A percentile compares a stretch with the other conserved stretches of the same genome.
Evolutionary conservation across 2,797 vertebrate species (phyloP).

Genomic region (Bucorvus abyssinicus): DNA sequence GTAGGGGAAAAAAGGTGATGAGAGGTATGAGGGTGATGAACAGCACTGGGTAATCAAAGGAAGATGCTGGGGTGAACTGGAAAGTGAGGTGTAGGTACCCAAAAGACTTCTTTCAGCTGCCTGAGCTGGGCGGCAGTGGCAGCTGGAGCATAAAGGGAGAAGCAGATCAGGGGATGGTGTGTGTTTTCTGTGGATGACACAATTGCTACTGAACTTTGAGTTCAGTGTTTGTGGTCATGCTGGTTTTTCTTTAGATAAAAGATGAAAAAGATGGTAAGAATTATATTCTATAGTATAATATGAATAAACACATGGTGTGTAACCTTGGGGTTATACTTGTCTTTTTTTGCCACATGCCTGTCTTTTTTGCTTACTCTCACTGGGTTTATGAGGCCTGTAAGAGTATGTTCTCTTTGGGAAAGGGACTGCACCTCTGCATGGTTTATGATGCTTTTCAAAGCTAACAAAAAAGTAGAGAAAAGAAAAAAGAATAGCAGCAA

Average conservation of each 20-base stretch:
- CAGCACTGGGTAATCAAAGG: background rate
- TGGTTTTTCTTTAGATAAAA: background rate
- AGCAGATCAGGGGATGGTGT: background rate
- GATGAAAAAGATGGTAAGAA: background rate
- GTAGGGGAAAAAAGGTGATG: background rate
- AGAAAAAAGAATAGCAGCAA: background rate
- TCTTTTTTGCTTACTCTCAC: background rate
- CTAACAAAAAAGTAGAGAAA: background rate
- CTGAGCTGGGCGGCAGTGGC: background rate
- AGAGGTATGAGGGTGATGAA: background rate
- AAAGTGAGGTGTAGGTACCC: background rate
- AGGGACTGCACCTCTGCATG: background rate
- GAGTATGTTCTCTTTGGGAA: background rate
- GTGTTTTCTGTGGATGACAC: background rate
- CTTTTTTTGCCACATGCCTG: background rate
- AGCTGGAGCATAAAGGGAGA: background rate
- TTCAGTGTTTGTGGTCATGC: background rate
- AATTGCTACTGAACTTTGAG: background rate
- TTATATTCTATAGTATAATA: background rate
- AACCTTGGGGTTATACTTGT: background rate
- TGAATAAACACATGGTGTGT: background rate
- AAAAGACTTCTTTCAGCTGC: background rate
- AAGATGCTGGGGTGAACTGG: background rate
- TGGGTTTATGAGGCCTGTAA: background rate
- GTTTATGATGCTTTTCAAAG: background rate